Evolutionary conservation across 1,140 invertebrate species (phyloP), one percentile per base, ranked within the genome.

Genomic region (Glomeris maerens): DNA sequence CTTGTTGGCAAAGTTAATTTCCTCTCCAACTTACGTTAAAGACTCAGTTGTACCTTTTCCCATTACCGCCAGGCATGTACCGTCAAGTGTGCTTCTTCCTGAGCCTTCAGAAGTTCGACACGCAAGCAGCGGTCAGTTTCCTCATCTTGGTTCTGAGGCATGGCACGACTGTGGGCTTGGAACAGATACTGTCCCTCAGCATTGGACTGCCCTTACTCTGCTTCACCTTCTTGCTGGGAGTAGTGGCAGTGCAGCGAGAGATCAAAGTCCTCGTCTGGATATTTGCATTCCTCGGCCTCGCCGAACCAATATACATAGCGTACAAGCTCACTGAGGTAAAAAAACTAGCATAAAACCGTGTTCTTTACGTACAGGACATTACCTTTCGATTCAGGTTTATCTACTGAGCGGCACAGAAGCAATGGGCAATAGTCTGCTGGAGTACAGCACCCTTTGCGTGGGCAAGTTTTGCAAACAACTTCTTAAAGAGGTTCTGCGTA

Each of bases 11-110:
- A n/a, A n/a, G n/a, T n/a, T n/a, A n/a, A n/a, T n/a, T n/a, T n/a
- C n/a, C n/a, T n/a, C n/a, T n/a, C n/a, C n/a, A n/a, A n/a, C n/a
- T n/a, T n/a, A n/a, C n/a, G n/a, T n/a, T n/a, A n/a, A n/a, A n/a
- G n/a, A n/a, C n/a, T n/a, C n/a, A n/a, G n/a, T n/a, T n/a, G n/a
- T n/a, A n/a, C n/a, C n/a, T n/a, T n/a, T n/a, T n/a, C n/a, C n/a
- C n/a, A n/a, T n/a, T n/a, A n/a, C n/a, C n/a, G n/a, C n/a, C n/a
- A 42, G 40, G 5, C 20, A 42, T 42, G 40, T 42, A 42, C 25
- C 40, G 40, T 5, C 40, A 42, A 42, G 17, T 5, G 5, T 21
- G 20, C 17, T 42, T 42, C 20, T 42, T 5, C 40, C 5, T 42
- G 17, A 42, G 40, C 25, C 17, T 42, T 4, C 40, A 42, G 17